Evolutionary conservation across 1,140 invertebrate genomes (phyloP).

Genomic region (Drosophila paulistorum): DNA sequence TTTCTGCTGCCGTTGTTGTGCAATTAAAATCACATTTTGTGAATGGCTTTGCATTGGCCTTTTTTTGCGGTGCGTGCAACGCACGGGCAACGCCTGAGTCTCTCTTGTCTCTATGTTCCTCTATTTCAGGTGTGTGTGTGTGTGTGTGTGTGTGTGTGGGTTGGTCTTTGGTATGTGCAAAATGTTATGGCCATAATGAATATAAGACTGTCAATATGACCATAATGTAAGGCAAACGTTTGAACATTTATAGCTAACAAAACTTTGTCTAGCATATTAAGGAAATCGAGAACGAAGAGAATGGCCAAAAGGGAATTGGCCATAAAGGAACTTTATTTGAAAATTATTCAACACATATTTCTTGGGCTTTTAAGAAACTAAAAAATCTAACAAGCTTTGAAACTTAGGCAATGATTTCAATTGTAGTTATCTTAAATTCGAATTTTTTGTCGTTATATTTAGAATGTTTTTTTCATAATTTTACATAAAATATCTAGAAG

Average conservation of each 20-base stretch:
- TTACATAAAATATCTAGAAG: too few species aligned
- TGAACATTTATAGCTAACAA: constrained; percentile 42
- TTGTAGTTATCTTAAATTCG: too few species aligned
- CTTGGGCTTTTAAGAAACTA: too few species aligned
- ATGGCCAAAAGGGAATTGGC: constrained; percentile 12
- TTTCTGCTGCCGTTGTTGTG: constrained; percentile 62
- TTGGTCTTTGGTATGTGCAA: constrained; percentile 67
- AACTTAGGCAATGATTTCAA: too few species aligned
- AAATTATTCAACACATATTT: constrained; percentile 35
- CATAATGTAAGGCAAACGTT: constrained; percentile 47
- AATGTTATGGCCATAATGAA: constrained; percentile 77
- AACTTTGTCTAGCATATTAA: constrained; percentile 29
- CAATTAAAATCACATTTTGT: constrained; percentile 77
- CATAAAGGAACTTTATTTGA: constrained; percentile 28
- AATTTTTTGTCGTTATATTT: too few species aligned
- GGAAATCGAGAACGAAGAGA: constrained; percentile 12
- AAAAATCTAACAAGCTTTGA: too few species aligned
- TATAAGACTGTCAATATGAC: constrained; percentile 42
- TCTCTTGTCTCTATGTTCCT: neutral
- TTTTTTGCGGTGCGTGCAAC: constrained; percentile 56
- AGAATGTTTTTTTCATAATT: too few species aligned
- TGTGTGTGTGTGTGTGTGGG: constrained; percentile 58
- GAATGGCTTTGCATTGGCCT: constrained; percentile 28
- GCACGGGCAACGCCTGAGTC: constrained; percentile 22
- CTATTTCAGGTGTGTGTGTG: constrained; percentile 1